phyloP scores from a whole-genome alignment of 2,888 invertebrate genomes.

The Sinhomidia bicolor region DNA sequence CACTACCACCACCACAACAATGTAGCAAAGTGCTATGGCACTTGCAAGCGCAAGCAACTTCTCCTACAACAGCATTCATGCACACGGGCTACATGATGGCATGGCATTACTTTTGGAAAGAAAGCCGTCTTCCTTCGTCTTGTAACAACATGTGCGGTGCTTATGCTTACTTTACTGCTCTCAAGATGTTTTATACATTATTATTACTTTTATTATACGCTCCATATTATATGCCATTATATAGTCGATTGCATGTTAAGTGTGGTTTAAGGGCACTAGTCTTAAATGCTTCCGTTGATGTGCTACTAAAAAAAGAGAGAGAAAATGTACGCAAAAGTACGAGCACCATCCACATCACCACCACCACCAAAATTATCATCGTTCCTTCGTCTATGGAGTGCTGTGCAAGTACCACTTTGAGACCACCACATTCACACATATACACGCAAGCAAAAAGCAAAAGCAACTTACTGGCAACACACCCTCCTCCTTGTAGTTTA shows the following conservation, averaged over 20 bases:
- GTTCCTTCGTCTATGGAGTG: conserved; percentile 1
- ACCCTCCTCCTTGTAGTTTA: neutral
- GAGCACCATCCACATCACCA: neutral
- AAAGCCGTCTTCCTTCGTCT: neutral
- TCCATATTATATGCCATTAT: conserved; percentile 12
- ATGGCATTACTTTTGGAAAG: neutral
- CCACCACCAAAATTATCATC: neutral
- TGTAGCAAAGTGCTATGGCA: neutral
- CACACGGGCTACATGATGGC: neutral
- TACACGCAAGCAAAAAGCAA: too few species aligned
- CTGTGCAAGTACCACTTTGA: conserved; percentile 25
- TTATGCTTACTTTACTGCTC: neutral
- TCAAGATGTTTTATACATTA: conserved; percentile 39
- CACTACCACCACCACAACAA: neutral
- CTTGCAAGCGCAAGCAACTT: too few species aligned
- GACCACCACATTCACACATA: neutral
- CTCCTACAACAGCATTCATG: too few species aligned
- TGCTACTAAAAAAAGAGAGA: conserved; percentile 35
- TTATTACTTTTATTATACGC: conserved; percentile 56
- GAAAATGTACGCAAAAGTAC: neutral
- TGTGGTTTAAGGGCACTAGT: conserved; percentile 63
- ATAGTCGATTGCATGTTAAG: conserved; percentile 53
- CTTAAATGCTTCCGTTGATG: conserved; percentile 51
- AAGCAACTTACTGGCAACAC: too few species aligned
- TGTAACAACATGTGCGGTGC: conserved; percentile 16